These are phyloP conservation scores for Psilopogon haemacephalus DNA, from an alignment of 2,113 vertebrate species.

Conservation along the genomic window DNA sequence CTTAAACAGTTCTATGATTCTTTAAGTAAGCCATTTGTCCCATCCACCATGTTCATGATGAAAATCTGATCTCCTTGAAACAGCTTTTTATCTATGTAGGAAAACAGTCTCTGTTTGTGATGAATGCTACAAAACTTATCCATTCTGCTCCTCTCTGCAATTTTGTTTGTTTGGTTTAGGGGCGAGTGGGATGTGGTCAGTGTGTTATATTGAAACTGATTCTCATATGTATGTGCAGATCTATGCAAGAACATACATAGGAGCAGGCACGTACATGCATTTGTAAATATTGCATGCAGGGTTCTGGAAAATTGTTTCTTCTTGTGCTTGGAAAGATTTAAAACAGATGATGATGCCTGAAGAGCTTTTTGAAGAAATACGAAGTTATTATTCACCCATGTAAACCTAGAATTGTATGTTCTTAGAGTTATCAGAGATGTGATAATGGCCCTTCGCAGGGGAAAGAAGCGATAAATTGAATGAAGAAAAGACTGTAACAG, in stretches of 20 bases:
- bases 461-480: not conserved
- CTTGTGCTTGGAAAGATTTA: not conserved
- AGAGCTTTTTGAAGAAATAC: not conserved
- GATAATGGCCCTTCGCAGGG: not conserved
- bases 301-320: not conserved
- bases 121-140: rapidly evolving
- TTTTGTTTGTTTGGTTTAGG: not conserved
- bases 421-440: not conserved
- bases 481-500: not conserved
- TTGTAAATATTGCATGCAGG: not conserved
- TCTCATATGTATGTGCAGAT: not conserved
- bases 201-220: not conserved
- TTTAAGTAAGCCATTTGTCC: not conserved
- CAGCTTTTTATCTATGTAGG: not conserved
- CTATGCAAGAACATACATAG: not conserved
- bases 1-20: too few species aligned
- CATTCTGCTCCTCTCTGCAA: not conserved
- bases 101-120: not conserved
- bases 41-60: not conserved
- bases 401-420: not conserved
- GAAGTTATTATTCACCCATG: not conserved
- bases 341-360: not conserved
- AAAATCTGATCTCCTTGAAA: not conserved
- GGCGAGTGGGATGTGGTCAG: rapidly evolving
- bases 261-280: not conserved